A percentile compares a stretch with the other conserved stretches of the same genome.
Evolutionary conservation across 2,113 vertebrate genomes (phyloP).

Genomic region (Heterotilapia buettikoferi): DNA sequence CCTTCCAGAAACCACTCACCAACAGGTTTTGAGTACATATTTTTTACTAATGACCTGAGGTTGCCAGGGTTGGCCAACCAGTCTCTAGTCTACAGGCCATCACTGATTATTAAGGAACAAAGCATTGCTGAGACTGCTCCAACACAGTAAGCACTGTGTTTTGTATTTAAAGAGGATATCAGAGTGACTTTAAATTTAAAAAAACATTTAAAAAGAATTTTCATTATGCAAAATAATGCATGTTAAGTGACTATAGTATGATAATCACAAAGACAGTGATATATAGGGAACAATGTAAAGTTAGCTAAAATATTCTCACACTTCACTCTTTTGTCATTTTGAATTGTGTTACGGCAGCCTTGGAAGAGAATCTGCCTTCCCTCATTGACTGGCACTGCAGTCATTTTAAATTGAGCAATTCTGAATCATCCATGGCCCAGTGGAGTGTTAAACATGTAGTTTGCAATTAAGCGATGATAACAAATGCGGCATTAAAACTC

Average conservation of each 20-base stretch:
- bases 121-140: background rate
- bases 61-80: background rate
- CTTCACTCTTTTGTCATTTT: constrained; percentile 1
- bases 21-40: background rate
- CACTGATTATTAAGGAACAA: background rate
- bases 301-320: background rate
- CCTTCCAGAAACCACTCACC: background rate
- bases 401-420: constrained; percentile 52
- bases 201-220: background rate
- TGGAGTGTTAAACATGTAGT: constrained; percentile 65
- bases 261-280: background rate
- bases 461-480: constrained; percentile 54
- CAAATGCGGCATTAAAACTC: constrained; percentile 47
- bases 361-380: background rate
- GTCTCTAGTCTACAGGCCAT: background rate
- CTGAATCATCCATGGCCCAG: constrained; percentile 43
- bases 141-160: background rate
- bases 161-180: background rate
- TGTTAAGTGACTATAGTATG: background rate
- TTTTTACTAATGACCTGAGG: fast-evolving
- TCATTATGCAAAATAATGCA: background rate
- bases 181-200: background rate
- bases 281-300: background rate
- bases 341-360: constrained; percentile 13
- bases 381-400: constrained; percentile 20